Evolutionary conservation across 1,140 invertebrate genomes (phyloP).

Genomic region (Chionoecetes opilio): DNA sequence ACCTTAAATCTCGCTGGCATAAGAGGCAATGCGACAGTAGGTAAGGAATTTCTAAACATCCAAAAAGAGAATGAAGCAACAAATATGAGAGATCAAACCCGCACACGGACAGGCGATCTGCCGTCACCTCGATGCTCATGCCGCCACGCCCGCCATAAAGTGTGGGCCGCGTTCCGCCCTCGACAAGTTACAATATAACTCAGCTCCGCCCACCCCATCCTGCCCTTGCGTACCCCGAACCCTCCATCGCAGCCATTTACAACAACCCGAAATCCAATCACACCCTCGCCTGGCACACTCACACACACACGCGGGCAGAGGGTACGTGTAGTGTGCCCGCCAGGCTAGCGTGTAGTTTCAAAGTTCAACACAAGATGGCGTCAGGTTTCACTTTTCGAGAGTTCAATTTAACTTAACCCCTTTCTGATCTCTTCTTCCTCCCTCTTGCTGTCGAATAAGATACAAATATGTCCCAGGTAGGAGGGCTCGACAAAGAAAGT

Average conservation of each 20-base stretch:
- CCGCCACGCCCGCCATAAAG: constrained; percentile 11
- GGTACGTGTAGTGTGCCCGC: neutral
- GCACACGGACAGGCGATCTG: neutral
- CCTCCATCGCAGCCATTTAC: neutral
- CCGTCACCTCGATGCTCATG: neutral
- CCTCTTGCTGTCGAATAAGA: neutral
- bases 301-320: neutral
- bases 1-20: no score
- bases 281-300: neutral
- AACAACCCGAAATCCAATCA: neutral
- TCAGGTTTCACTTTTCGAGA: neutral
- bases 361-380: constrained; percentile 56
- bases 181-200: neutral
- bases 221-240: neutral
- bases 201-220: constrained; percentile 21
- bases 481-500: neutral
- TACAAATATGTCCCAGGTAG: neutral
- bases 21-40: neutral
- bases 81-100: neutral
- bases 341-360: neutral
- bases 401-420: neutral
- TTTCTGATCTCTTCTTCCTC: neutral
- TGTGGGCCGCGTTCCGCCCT: neutral
- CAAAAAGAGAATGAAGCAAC: neutral
- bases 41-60: neutral